These are phyloP conservation scores for Myrmecophaga tridactyla DNA, from an alignment of 2,113 vertebrate genomes.

Conservation along the genomic window DNA sequence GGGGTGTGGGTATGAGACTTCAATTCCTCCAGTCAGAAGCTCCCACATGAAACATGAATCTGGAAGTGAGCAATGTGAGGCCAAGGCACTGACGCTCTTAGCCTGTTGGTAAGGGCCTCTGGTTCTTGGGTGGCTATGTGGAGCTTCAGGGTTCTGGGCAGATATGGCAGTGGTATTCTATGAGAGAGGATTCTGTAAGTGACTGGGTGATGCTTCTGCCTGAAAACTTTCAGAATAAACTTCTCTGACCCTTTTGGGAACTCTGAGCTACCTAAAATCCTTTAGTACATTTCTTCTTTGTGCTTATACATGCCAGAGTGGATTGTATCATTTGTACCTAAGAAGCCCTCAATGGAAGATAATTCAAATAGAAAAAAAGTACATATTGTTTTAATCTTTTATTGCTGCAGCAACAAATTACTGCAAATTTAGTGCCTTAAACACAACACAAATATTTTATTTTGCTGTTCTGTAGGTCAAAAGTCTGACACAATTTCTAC, in stretches of 20 bases:
- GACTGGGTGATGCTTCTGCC: neutral
- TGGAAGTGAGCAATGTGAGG: neutral
- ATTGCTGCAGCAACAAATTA: neutral
- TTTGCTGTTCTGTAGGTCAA: neutral
- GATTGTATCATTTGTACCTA: neutral
- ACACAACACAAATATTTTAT: neutral
- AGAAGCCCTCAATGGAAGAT: neutral
- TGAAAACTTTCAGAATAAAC: neutral
- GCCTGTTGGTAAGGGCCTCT: neutral
- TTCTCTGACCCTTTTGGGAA: neutral
- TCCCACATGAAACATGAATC: neutral
- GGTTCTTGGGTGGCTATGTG: neutral
- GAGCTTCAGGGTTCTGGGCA: neutral
- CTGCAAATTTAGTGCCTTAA: no score
- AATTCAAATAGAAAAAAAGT: neutral
- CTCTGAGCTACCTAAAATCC: neutral
- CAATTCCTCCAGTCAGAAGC: neutral
- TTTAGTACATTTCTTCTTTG: neutral
- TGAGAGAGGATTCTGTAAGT: neutral
- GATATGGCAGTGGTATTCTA: neutral
- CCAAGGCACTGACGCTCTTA: neutral
- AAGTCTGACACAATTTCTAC: neutral
- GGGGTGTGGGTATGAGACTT: neutral
- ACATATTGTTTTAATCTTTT: neutral
- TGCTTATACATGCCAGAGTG: neutral